Conservation (phyloP, 2,797 vertebrate genomes). For the Erpetoichthys calabaricus region DNA sequence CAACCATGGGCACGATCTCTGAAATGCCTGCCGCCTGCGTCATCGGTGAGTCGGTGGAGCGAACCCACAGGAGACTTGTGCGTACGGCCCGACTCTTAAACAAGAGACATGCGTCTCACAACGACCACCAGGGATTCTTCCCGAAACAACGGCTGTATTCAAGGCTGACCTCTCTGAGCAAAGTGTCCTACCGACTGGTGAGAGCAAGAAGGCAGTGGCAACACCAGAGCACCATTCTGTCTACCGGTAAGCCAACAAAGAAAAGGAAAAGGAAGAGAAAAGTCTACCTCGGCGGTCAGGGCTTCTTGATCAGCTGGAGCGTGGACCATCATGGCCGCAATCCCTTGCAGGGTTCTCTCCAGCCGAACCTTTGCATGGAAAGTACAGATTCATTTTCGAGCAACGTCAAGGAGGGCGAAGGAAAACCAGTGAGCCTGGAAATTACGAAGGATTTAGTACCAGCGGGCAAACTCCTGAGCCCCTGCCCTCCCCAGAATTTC, state of each 20-base stretch:
- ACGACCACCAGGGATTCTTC: constrained; percentile 29
- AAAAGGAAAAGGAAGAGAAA: constrained; percentile 40
- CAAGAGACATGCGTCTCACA: constrained; percentile 36
- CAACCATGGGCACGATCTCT: constrained; percentile 14
- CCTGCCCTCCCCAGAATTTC: constrained; percentile 11
- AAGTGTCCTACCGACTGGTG: constrained; percentile 22
- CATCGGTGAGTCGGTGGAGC: constrained; percentile 12
- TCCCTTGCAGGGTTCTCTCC: background rate
- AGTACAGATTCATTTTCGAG: constrained; percentile 13
- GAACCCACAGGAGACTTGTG: constrained; percentile 17
- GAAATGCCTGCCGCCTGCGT: background rate
- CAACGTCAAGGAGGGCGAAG: constrained; percentile 12
- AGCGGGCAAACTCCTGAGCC: background rate
- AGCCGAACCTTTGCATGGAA: constrained; percentile 3
- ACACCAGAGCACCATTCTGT: constrained; percentile 6
- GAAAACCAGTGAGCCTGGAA: constrained; percentile 18
- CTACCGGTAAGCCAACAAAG: constrained; percentile 28
- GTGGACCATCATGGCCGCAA: background rate
- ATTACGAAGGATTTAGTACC: constrained; percentile 14
- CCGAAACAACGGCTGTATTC: constrained; percentile 36
- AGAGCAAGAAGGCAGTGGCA: constrained; percentile 22
- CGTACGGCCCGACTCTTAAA: constrained; percentile 39
- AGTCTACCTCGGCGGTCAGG: constrained; percentile 11
- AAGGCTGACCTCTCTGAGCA: constrained; percentile 33
- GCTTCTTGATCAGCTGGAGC: background rate